Evolutionary conservation across 2,888 invertebrate genomes (phyloP).

Genomic region (Eulithis testata): DNA sequence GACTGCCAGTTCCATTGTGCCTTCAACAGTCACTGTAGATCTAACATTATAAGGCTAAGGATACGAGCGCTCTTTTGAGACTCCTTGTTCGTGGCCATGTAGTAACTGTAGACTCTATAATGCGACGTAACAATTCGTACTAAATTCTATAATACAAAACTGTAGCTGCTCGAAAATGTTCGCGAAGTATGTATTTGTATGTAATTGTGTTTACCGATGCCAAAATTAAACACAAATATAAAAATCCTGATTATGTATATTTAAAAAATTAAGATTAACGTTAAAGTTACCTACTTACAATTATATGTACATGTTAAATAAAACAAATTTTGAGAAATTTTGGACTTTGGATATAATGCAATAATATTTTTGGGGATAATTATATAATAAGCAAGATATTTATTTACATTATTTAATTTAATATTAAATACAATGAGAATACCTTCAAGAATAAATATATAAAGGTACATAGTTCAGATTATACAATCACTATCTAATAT

Average conservation of each 20-base stretch:
- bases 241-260: slow-evolving; percentile 82
- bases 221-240: slow-evolving; percentile 59
- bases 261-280: slow-evolving; percentile 78
- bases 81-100: no score
- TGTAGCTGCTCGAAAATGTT: neutral
- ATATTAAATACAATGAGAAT: slow-evolving; percentile 56
- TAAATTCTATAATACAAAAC: no score
- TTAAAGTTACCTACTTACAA: slow-evolving; percentile 78
- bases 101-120: no score
- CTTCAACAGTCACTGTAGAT: no score
- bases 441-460: slow-evolving; percentile 50
- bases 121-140: no score
- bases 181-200: neutral
- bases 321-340: slow-evolving; percentile 70
- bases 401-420: slow-evolving; percentile 67
- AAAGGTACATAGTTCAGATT: slow-evolving; percentile 66
- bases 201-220: neutral
- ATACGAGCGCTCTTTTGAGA: no score
- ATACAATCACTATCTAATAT: slow-evolving; percentile 50
- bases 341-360: slow-evolving; percentile 68
- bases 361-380: slow-evolving; percentile 60
- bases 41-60: no score
- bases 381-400: slow-evolving; percentile 62
- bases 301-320: slow-evolving; percentile 81
- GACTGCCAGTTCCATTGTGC: no score